Evolutionary conservation across 2,797 vertebrate genomes (phyloP).

Genomic region (Sebastiscus tertius): DNA sequence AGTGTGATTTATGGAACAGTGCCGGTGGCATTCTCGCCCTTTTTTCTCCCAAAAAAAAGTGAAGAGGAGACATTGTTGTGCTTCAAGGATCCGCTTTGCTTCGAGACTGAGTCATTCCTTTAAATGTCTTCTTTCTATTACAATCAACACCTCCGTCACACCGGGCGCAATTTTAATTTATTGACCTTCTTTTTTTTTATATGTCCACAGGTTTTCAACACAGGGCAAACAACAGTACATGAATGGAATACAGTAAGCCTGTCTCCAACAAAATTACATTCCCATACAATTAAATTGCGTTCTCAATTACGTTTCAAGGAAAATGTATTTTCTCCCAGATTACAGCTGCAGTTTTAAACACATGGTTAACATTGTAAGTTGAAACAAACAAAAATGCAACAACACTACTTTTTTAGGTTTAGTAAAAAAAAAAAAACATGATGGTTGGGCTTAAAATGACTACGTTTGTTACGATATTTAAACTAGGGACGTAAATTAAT

Average conservation of each 20-base stretch:
- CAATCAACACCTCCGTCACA: not conserved
- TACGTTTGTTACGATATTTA: not conserved
- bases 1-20: not conserved
- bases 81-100: not conserved
- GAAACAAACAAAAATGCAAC: not conserved
- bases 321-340: not conserved
- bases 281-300: not conserved
- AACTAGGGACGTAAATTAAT: not conserved
- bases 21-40: not conserved
- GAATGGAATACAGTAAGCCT: not conserved
- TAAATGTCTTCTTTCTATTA: not conserved
- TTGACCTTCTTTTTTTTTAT: not conserved
- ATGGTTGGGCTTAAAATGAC: not conserved
- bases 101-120: not conserved
- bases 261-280: not conserved
- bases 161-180: not conserved
- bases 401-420: not conserved
- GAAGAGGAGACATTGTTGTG: not conserved
- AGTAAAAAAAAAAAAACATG: too few species aligned
- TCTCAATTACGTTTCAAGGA: not conserved
- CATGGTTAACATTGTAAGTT: not conserved
- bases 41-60: not conserved
- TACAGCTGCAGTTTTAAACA: not conserved
- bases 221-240: not conserved
- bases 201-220: not conserved